Conservation (phyloP, 1,140 invertebrate species). For the Eurosta solidaginis region DNA sequence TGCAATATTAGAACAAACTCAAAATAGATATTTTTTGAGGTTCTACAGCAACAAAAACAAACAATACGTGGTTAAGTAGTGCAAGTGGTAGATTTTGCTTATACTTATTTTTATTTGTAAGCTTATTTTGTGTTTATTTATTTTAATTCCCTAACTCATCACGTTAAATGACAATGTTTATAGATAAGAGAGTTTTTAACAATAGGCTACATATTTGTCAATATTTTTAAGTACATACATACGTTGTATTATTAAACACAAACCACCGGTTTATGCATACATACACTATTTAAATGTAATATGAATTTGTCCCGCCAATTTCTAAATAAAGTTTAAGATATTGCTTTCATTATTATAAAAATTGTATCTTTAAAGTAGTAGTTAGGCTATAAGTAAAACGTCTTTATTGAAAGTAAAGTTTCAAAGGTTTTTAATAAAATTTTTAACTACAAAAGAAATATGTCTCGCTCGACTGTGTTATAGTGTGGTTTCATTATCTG, state of each 20-base stretch:
- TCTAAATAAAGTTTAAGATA: no score
- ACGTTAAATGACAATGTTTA: no score
- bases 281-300: background rate
- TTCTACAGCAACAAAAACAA: conserved; percentile 10
- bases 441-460: no score
- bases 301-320: background rate
- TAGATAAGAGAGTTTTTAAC: no score
- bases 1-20: background rate
- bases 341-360: no score
- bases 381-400: no score
- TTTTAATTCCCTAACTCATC: background rate
- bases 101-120: background rate
- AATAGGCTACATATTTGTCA: no score
- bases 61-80: background rate
- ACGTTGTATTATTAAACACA: background rate
- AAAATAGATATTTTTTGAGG: background rate
- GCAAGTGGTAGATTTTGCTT: background rate
- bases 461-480: no score
- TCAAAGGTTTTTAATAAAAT: no score
- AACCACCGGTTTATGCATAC: background rate
- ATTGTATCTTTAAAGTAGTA: no score
- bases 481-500: no score
- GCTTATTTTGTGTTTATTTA: conserved; percentile 11
- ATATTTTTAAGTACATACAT: background rate
- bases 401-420: no score